These are phyloP conservation scores for Schlechtendalia chinensis DNA, from an alignment of 1,140 invertebrate species.

Conservation along the genomic window DNA sequence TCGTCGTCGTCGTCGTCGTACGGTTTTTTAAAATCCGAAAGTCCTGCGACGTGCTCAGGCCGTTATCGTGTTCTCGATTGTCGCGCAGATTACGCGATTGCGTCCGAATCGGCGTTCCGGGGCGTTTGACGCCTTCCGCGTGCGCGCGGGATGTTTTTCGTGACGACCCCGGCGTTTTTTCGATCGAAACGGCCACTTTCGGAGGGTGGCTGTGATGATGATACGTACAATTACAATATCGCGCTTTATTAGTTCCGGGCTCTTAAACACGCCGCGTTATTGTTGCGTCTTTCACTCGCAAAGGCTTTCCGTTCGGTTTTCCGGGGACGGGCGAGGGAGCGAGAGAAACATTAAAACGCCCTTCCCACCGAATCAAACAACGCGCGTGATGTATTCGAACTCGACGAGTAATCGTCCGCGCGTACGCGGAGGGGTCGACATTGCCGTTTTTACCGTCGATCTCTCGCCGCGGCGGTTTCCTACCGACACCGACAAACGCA, in stretches of 20 bases:
- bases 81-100: too few relatives aligned
- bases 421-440: neutral
- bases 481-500: too few relatives aligned
- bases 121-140: too few relatives aligned
- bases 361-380: slow-evolving; percentile 24
- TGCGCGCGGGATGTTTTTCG: neutral
- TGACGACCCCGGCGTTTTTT: neutral
- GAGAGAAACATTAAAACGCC: slow-evolving; percentile 33
- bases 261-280: slow-evolving; percentile 39
- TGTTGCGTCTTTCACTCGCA: slow-evolving; percentile 37
- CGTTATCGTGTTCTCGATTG: too few relatives aligned
- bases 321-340: neutral
- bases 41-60: too few relatives aligned
- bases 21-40: too few relatives aligned
- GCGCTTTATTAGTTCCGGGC: slow-evolving; percentile 46
- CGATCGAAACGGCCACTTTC: neutral
- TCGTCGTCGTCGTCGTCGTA: too few relatives aligned
- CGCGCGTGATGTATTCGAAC: slow-evolving; percentile 16
- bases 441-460: neutral
- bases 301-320: slow-evolving; percentile 42
- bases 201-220: neutral
- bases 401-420: neutral
- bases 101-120: too few relatives aligned
- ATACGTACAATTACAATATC: slow-evolving; percentile 39
- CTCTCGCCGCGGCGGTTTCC: neutral